Percentiles rank a stretch among this genome's conserved stretches.
Evolutionary conservation across 2,797 vertebrate species (phyloP).

Genomic region (Diceros bicornis): DNA sequence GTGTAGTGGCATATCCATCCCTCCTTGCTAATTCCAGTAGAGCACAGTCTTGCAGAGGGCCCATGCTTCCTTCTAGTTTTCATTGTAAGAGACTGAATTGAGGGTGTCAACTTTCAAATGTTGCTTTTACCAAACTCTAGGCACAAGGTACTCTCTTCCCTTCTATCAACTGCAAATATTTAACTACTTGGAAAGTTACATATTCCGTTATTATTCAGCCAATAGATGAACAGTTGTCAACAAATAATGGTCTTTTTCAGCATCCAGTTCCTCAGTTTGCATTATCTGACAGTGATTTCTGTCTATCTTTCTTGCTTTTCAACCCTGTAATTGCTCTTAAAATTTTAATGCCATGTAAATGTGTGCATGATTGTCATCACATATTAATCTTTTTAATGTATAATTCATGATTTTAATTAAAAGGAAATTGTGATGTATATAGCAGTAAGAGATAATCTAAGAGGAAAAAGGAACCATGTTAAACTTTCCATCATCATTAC

Average conservation of each 20-base stretch:
- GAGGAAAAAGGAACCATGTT: not conserved
- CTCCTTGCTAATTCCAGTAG: not conserved
- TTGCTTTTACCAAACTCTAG: conserved; percentile 18
- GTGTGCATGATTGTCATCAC: conserved; percentile 64
- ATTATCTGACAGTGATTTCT: conserved; percentile 76
- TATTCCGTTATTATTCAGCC: not conserved
- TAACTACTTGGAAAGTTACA: conserved; percentile 56
- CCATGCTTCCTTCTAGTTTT: not conserved
- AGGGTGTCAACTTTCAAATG: conserved; percentile 14
- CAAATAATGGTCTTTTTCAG: conserved; percentile 50
- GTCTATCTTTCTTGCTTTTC: conserved; percentile 62
- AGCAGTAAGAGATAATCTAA: not conserved
- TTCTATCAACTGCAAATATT: not conserved
- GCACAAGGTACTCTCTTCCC: not conserved
- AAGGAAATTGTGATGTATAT: not conserved
- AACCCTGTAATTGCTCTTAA: conserved; percentile 67
- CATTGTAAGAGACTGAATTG: conserved; percentile 48
- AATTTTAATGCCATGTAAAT: conserved; percentile 36
- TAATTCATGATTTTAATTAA: not conserved
- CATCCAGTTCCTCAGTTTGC: conserved; percentile 25
- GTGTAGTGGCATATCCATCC: not conserved
- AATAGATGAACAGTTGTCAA: conserved; percentile 54
- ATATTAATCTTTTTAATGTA: conserved; percentile 66
- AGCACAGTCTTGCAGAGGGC: not conserved
- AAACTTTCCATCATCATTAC: not conserved